phyloP scores from a whole-genome alignment of 2,113 vertebrate species.

The Tamias sibiricus region DNA sequence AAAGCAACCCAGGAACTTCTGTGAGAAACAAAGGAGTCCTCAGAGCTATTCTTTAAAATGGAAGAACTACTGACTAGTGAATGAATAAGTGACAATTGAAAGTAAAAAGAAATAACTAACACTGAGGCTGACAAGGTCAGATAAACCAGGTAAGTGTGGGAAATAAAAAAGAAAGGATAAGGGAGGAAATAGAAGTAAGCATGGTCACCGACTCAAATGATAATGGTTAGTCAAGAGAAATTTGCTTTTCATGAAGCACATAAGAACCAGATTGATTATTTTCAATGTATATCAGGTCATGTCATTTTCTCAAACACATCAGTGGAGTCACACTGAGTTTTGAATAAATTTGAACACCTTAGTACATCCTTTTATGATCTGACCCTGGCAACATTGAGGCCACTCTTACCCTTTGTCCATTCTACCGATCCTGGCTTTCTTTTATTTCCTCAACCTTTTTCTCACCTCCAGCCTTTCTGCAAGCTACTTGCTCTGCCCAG shows the following conservation, averaged over 20 bases:
- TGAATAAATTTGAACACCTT: background rate
- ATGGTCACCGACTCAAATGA: background rate
- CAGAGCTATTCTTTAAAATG: background rate
- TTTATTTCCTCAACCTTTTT: background rate
- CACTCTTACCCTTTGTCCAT: background rate
- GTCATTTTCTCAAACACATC: background rate
- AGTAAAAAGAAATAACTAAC: background rate
- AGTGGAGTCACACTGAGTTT: background rate
- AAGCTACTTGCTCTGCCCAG: background rate
- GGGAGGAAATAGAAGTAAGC: background rate
- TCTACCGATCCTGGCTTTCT: background rate
- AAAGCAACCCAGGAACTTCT: slow-evolving; percentile 32
- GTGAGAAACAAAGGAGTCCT: background rate
- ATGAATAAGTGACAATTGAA: background rate
- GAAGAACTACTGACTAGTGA: background rate
- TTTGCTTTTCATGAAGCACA: background rate
- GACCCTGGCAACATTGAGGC: accelerated
- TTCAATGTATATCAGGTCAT: background rate
- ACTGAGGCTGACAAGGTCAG: background rate
- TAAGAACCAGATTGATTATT: background rate
- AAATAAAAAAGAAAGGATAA: background rate
- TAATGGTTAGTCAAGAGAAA: background rate
- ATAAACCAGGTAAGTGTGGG: background rate
- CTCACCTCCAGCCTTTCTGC: background rate
- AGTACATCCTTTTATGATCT: background rate